Evolutionary conservation across 2,113 vertebrate species (phyloP).

Genomic region (Origma solitaria): DNA sequence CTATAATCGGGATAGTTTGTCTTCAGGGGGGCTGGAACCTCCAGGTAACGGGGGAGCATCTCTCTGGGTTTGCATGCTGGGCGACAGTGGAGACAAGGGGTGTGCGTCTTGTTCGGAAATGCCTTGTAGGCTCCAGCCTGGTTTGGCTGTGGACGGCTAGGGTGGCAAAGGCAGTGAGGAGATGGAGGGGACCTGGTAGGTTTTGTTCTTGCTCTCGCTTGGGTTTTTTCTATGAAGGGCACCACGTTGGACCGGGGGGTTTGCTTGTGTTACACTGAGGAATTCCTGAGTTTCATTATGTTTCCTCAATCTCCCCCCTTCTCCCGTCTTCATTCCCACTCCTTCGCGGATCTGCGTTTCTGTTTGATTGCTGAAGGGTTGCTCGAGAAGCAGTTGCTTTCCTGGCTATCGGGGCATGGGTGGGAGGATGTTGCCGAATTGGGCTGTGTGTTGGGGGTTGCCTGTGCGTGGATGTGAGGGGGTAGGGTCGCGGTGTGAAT

Average conservation of each 20-base stretch:
- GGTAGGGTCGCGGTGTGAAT: background rate
- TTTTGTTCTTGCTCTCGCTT: background rate
- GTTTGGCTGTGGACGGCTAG: background rate
- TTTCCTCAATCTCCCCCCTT: background rate
- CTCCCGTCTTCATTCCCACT: background rate
- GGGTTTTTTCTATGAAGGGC: background rate
- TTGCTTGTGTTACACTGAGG: background rate
- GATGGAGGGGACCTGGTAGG: background rate
- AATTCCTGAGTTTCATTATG: background rate
- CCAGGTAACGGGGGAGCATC: background rate
- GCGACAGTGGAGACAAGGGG: background rate
- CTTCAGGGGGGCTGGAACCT: background rate
- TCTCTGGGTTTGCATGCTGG: background rate
- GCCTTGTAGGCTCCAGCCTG: background rate
- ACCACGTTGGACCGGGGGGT: background rate
- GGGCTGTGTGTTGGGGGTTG: background rate
- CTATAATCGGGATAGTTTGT: background rate
- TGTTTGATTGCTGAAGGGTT: background rate
- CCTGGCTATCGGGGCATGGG: background rate
- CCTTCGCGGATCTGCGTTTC: background rate
- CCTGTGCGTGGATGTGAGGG: rapidly evolving
- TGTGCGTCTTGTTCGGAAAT: background rate
- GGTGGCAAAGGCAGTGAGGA: background rate
- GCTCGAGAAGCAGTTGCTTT: background rate
- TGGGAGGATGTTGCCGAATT: background rate